Base-by-base conservation (phyloP, 2,888 invertebrate species). In the Steinernema hermaphroditum region DNA sequence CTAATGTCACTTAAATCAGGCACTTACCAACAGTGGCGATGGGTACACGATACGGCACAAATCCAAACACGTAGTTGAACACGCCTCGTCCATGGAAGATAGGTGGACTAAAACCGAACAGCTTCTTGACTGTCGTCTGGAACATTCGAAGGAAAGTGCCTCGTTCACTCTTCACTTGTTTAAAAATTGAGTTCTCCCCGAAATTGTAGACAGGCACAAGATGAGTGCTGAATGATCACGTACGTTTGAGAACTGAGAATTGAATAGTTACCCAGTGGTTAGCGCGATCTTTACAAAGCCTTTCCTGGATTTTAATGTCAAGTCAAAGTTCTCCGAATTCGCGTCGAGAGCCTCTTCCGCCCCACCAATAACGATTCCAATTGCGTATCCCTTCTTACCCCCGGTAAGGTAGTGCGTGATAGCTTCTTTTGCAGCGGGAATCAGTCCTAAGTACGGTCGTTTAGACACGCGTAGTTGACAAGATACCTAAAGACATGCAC, bases 61-160 rank as follows among this genome's bases (percentile, higher is more conserved):
- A 87, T 0, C 96, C 96, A 86, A 92, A 93, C 0, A 91, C 91
- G 85, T 95, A 94, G 87, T 96, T 94, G 85, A 96, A 93, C 75
- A 96, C 89, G 2, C 96, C 96, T 37, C 96, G 89, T 0, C 89
- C 89, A 71, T 84, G 80, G 74, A 89, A 86, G 8, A 88, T 86
- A 8, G 88, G 88, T 8, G 87, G 84, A 2, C 88, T 87, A 74
- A 88, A 87, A n/a, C 87, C 87, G 24, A 84, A 77, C n/a, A 80
- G 72, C 43, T 81, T 80, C 70, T 86, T 87, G 70, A 85, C 75
- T 72, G 75, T 77, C 22, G 27, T 32, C 72, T 83, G 83, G 43
- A 83, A 72, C n/a, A 54, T 57, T 19, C 83, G 69, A 41, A 82
- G 54, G 9, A 54, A 44, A 12, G 82, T 78, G 8, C 82, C 83